Percentiles rank a stretch among this genome's conserved stretches.
Evolutionary conservation across 1,140 invertebrate genomes (phyloP).

Genomic region (Matsumurasca onukii): DNA sequence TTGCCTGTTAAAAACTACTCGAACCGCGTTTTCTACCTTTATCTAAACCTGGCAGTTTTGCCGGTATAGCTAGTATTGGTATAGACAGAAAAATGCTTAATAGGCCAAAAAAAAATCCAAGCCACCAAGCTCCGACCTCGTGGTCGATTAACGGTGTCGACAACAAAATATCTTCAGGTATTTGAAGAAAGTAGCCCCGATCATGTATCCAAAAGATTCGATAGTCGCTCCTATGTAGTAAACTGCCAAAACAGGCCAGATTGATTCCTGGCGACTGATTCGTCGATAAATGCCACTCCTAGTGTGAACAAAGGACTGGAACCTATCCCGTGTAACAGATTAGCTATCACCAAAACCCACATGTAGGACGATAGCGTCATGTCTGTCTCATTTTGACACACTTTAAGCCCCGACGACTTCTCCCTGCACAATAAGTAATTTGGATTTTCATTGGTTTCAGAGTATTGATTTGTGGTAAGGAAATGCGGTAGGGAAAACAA

Average conservation of each 20-base stretch:
- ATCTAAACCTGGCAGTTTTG: constrained; percentile 65
- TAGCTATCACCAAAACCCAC: constrained; percentile 52
- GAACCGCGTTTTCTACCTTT: too few species aligned
- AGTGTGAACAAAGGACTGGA: constrained; percentile 76
- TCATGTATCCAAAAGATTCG: constrained; percentile 76
- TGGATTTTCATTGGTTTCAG: too few species aligned
- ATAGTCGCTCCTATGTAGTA: constrained; percentile 80
- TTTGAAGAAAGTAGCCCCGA: constrained; percentile 71
- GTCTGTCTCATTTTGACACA: not conserved
- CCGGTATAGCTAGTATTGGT: constrained; percentile 70
- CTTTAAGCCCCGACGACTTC: too few species aligned
- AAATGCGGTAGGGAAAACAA: constrained; percentile 67
- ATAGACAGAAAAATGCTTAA: constrained; percentile 66
- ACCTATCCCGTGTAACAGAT: constrained; percentile 51
- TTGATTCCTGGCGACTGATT: constrained; percentile 77
- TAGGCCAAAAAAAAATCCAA: constrained; percentile 71
- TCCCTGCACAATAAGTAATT: too few species aligned
- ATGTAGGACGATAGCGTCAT: constrained; percentile 43
- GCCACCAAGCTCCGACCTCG: constrained; percentile 88
- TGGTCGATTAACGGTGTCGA: constrained; percentile 70
- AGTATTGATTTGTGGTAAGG: too few species aligned
- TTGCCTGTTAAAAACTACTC: too few species aligned
- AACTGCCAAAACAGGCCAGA: constrained; percentile 73
- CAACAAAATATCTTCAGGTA: constrained; percentile 75
- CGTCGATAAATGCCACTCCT: constrained; percentile 74